Conservation (phyloP, 2,888 invertebrate species). For the Chirona hameri region DNA sequence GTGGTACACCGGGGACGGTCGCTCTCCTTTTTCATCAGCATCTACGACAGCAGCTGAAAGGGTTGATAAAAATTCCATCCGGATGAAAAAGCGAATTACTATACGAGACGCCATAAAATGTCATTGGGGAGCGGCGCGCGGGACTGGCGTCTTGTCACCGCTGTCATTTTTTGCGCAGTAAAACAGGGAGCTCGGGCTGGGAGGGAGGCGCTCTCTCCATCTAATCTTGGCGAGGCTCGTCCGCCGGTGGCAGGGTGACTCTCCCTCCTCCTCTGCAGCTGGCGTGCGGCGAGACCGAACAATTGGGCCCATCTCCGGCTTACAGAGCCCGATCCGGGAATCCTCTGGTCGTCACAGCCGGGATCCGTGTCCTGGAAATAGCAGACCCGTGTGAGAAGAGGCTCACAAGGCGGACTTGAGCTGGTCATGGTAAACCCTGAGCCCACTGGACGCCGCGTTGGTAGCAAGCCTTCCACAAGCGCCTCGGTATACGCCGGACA, state of each 20-base stretch:
- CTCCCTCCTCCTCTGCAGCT: not conserved
- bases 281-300: too few species aligned
- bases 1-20: not conserved
- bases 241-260: not conserved
- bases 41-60: not conserved
- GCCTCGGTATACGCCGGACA: too few species aligned
- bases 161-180: slow-evolving; percentile 23
- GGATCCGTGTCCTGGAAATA: too few species aligned
- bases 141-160: not conserved
- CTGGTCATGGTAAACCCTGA: too few species aligned
- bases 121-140: not conserved
- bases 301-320: too few species aligned
- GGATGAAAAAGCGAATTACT: slow-evolving; percentile 24
- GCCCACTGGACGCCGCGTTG: too few species aligned
- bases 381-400: too few species aligned
- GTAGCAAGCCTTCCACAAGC: too few species aligned
- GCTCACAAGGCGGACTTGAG: too few species aligned
- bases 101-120: slow-evolving; percentile 26
- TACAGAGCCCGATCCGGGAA: too few species aligned
- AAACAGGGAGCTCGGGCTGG: not conserved
- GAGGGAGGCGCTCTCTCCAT: not conserved
- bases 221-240: not conserved
- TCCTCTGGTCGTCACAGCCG: too few species aligned
- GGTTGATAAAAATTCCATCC: slow-evolving; percentile 27
- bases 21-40: not conserved